Conservation (phyloP, 2,113 vertebrate genomes). For the Xyliphius kryptos region DNA sequence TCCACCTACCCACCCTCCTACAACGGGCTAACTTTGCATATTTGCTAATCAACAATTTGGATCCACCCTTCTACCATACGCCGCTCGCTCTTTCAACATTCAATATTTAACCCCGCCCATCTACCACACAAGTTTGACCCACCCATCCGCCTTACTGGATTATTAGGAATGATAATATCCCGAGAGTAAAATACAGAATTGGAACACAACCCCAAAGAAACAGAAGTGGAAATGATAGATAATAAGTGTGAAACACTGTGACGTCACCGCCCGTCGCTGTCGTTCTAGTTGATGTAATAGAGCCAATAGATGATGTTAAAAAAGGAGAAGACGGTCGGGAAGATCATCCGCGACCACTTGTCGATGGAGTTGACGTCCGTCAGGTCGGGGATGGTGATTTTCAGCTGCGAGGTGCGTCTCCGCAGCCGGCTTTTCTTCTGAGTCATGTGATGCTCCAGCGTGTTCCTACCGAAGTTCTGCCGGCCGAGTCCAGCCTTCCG, state of each 20-base stretch:
- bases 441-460: constrained; percentile 86
- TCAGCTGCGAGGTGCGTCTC: constrained; percentile 88
- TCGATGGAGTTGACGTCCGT: constrained; percentile 98
- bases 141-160: no score
- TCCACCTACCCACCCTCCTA: no score
- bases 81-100: no score
- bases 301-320: constrained; percentile 98
- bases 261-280: neutral
- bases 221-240: constrained; percentile 43
- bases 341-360: constrained; percentile 97
- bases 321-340: constrained; percentile 95
- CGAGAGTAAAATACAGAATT: no score
- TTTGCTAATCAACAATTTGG: no score
- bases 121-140: no score
- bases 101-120: no score
- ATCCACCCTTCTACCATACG: no score
- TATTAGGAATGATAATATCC: no score
- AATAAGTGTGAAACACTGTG: constrained; percentile 51
- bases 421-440: constrained; percentile 95
- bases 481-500: constrained; percentile 86
- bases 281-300: constrained; percentile 87
- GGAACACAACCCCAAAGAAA: constrained; percentile 22
- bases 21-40: no score
- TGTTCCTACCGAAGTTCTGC: constrained; percentile 87
- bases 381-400: constrained; percentile 96